phyloP scores from a whole-genome alignment of 2,113 vertebrate species.

The Vimba vimba region DNA sequence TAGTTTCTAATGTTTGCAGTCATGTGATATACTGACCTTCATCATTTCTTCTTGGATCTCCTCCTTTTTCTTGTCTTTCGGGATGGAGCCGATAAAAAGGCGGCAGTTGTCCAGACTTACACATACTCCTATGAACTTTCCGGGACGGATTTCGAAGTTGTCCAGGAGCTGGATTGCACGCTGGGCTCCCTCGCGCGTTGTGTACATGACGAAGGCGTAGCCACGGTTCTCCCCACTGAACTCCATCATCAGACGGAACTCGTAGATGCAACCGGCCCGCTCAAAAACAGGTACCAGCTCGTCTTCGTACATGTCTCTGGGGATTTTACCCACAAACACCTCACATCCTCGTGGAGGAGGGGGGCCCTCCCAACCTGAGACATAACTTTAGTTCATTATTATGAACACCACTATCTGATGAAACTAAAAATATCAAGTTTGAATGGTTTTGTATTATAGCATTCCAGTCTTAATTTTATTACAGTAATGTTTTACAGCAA shows the following conservation, averaged over 20 bases:
- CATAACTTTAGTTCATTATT: neutral
- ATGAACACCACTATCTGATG: neutral
- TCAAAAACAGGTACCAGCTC: conserved; percentile 92
- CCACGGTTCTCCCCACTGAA: conserved; percentile 96
- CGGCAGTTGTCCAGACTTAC: conserved; percentile 95
- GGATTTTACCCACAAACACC: conserved; percentile 98
- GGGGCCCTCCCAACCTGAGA: conserved; percentile 90
- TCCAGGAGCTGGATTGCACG: conserved; percentile 89
- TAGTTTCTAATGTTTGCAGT: neutral
- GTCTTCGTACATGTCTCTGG: conserved; percentile 94
- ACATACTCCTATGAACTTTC: conserved; percentile 93
- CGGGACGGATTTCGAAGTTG: conserved; percentile 90
- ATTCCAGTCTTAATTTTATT: neutral
- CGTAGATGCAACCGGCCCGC: conserved; percentile 88
- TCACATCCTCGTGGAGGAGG: conserved; percentile 94
- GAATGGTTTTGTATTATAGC: too few species aligned
- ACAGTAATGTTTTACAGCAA: neutral
- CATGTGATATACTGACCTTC: conserved; percentile 69
- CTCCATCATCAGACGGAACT: conserved; percentile 97
- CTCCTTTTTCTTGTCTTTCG: conserved; percentile 92
- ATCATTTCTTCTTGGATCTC: conserved; percentile 95
- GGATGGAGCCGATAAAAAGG: conserved; percentile 93
- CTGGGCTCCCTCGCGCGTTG: conserved; percentile 87
- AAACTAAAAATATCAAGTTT: neutral
- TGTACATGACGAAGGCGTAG: conserved; percentile 97